Conservation (phyloP, 2,888 invertebrate species). For the Aphidius colemani region DNA sequence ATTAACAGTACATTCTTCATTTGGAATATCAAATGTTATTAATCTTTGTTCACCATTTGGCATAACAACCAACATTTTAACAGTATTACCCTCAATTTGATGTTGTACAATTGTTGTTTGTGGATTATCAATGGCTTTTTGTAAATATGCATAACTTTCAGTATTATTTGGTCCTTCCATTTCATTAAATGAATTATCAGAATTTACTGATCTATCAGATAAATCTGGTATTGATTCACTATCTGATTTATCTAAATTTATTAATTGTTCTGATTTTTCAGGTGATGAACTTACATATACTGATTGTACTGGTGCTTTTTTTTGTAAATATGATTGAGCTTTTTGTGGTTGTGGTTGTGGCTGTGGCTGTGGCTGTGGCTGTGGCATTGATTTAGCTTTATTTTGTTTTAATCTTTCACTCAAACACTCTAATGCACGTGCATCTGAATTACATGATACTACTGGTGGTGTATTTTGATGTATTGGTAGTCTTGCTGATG, state of each 20-base stretch:
- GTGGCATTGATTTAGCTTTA: slow-evolving; percentile 33
- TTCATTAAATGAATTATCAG: no score
- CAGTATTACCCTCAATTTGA: slow-evolving; percentile 64
- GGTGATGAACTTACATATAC: slow-evolving; percentile 12
- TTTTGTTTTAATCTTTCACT: slow-evolving; percentile 48
- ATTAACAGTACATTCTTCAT: slow-evolving; percentile 81
- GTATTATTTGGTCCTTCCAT: no score
- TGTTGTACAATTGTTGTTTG: slow-evolving; percentile 50
- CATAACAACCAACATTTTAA: slow-evolving; percentile 79
- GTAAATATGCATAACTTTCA: slow-evolving; percentile 48
- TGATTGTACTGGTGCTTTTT: slow-evolving; percentile 1
- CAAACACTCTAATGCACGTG: slow-evolving; percentile 41
- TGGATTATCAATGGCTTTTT: slow-evolving; percentile 53
- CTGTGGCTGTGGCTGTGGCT: slow-evolving; percentile 19
- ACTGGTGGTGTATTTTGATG: slow-evolving; percentile 25
- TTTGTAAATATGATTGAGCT: slow-evolving; percentile 21
- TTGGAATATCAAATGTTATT: slow-evolving; percentile 80
- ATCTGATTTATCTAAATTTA: slow-evolving; percentile 2
- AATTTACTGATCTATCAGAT: no score
- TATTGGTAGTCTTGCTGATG: slow-evolving; percentile 17
- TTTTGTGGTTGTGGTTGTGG: slow-evolving; percentile 26
- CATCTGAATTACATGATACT: neutral
- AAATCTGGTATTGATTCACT: slow-evolving; percentile 32
- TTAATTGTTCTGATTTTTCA: slow-evolving; percentile 28
- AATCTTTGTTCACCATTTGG: slow-evolving; percentile 80